These are phyloP conservation scores for Elanoides forficatus DNA, from an alignment of 2,113 vertebrate species.

Conservation along the genomic window DNA sequence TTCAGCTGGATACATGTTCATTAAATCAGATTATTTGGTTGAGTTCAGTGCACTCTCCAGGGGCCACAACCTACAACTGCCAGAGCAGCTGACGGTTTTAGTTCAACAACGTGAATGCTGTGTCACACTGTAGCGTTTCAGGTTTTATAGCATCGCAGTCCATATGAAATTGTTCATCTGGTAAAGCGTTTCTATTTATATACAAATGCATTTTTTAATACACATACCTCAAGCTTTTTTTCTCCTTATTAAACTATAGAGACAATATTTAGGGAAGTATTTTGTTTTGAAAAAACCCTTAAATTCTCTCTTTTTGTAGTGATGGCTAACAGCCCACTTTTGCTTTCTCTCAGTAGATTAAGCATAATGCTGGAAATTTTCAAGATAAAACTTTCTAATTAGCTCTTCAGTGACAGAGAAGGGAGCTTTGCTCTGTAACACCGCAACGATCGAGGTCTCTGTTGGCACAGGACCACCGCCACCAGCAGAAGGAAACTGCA, in stretches of 20 bases:
- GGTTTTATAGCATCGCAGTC: not conserved
- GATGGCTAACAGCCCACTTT: not conserved
- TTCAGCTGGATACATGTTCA: not conserved
- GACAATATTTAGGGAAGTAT: not conserved
- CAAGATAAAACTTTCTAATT: not conserved
- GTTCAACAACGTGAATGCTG: not conserved
- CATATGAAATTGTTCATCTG: not conserved
- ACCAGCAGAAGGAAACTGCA: not conserved
- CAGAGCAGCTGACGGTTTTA: not conserved
- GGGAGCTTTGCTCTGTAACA: not conserved
- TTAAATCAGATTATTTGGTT: not conserved
- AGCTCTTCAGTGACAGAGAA: not conserved
- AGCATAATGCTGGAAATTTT: not conserved
- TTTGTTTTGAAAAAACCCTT: not conserved
- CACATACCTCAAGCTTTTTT: not conserved
- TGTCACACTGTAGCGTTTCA: not conserved
- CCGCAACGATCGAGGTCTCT: rapidly evolving
- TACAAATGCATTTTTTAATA: not conserved
- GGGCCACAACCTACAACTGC: not conserved
- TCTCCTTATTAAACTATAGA: not conserved
- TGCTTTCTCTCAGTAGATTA: not conserved
- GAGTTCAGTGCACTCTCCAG: not conserved
- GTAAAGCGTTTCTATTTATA: not conserved
- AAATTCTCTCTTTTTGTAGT: not conserved
- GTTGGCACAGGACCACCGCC: not conserved